These are phyloP conservation scores for Vombatus ursinus DNA, from an alignment of 2,113 vertebrate species.

Conservation along the genomic window DNA sequence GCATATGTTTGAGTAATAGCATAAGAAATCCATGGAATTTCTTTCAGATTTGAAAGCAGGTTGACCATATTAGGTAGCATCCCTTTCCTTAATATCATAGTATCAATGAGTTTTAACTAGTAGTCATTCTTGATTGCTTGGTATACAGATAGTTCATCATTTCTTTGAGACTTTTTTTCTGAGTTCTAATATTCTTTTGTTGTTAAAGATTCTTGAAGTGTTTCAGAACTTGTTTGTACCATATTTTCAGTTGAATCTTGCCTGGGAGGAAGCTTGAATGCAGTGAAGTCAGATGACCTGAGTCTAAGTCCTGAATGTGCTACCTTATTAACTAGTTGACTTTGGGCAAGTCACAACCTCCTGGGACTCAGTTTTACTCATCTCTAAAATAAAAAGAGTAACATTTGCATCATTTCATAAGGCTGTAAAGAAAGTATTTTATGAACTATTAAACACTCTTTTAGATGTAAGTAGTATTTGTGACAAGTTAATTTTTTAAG, in stretches of 20 bases:
- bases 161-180: background rate
- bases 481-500: background rate
- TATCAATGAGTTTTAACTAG: background rate
- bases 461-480: background rate
- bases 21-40: background rate
- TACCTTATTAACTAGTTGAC: background rate
- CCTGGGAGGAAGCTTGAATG: background rate
- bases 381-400: background rate
- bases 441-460: background rate
- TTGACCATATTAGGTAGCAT: background rate
- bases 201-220: constrained; percentile 16
- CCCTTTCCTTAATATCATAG: background rate
- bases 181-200: constrained; percentile 6
- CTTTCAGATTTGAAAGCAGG: background rate
- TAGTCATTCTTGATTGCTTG: background rate
- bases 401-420: background rate
- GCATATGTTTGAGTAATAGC: background rate
- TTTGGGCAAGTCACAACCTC: background rate
- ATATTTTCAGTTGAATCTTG: constrained; percentile 5
- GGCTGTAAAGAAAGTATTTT: background rate
- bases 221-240: constrained; percentile 42
- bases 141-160: background rate
- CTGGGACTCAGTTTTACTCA: background rate
- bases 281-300: background rate
- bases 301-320: background rate